Base-by-base conservation (phyloP, 2,888 invertebrate genomes). In the Drosophila nigricruria region DNA sequence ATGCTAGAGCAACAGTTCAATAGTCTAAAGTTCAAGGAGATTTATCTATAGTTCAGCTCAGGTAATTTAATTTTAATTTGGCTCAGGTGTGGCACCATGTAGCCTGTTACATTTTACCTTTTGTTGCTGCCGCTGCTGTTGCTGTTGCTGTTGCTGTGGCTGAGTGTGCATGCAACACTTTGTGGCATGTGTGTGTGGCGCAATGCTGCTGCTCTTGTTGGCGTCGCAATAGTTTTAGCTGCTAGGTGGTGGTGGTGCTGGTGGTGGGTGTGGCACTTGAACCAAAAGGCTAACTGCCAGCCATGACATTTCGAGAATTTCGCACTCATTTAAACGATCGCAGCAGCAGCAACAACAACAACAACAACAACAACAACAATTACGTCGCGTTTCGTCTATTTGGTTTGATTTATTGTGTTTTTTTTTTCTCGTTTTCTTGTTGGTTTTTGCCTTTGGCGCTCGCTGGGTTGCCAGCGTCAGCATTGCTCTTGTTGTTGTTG, bases 251-350 rank as follows among this genome's bases (percentile, higher is more conserved):
- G 4, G 14, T 3, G n/a, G n/a, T 5, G 34, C 34, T 27, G 27
- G 23, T 43, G 45, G 36, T 43, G 60, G 53, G 69, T 40, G 70
- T 64, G 70, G 74, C 81, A 77, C 66, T 59, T 76, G 79, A 78
- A 76, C 71, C 67, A 40, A 70, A 61, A 72, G 88, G 82, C 79
- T 77, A 83, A 88, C 82, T 83, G 82, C 82, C 88, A 83, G 82
- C 88, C 82, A 77, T 83, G 82, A 83, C 82, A 83, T 83, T 88
- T 88, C 38, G 69, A 77, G 86, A 88, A 88, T 85, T 83, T 83
- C 76, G 79, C 86, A 88, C 86, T 82, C 82, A 70, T 84, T 84
- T 74, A 70, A 65, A 77, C 54, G 61, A 59, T 69, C 59, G 54
- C 74, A 75, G 60, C 70, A 63, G 45, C 34, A 69, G 16, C 23